Conservation (phyloP, 1,140 invertebrate species). For the Drosophila albomicans region DNA sequence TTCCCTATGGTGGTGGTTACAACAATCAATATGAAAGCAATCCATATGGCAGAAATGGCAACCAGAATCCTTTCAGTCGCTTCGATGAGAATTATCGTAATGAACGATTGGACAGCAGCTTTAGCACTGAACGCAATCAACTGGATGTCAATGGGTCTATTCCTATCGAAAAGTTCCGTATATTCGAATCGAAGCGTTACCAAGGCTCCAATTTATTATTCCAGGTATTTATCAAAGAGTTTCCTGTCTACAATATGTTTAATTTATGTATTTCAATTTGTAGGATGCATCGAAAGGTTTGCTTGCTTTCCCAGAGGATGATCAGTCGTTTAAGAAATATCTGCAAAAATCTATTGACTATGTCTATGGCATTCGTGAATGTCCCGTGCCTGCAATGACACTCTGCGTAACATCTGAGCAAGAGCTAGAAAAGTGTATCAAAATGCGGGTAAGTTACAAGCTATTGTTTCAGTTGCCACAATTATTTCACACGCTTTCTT, state of each 20-base stretch:
- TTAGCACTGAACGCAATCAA: conserved; percentile 59
- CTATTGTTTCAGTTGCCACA: not conserved
- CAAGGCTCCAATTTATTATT: conserved; percentile 89
- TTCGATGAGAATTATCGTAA: conserved; percentile 63
- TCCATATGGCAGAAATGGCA: conserved; percentile 41
- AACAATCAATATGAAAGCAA: conserved; percentile 71
- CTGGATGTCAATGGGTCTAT: conserved; percentile 70
- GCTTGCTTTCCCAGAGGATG: conserved; percentile 86
- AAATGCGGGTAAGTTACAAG: conserved; percentile 92
- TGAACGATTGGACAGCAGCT: conserved; percentile 75
- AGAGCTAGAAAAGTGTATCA: conserved; percentile 96
- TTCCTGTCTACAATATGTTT: conserved; percentile 21
- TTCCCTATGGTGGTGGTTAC: conserved; percentile 45
- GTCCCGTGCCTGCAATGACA: conserved; percentile 91
- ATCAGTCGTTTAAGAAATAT: conserved; percentile 88
- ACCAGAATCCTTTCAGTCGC: conserved; percentile 54
- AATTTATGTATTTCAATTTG: not conserved
- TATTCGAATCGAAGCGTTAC: conserved; percentile 91
- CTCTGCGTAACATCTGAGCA: conserved; percentile 96
- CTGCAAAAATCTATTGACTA: conserved; percentile 88
- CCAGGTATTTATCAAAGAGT: conserved; percentile 85
- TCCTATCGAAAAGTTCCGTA: conserved; percentile 87
- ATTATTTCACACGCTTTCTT: not conserved
- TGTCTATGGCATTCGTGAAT: conserved; percentile 91
- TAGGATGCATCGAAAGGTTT: conserved; percentile 90